Evolutionary conservation across 2,888 invertebrate species (phyloP).

Genomic region (Epinotia demarniana): DNA sequence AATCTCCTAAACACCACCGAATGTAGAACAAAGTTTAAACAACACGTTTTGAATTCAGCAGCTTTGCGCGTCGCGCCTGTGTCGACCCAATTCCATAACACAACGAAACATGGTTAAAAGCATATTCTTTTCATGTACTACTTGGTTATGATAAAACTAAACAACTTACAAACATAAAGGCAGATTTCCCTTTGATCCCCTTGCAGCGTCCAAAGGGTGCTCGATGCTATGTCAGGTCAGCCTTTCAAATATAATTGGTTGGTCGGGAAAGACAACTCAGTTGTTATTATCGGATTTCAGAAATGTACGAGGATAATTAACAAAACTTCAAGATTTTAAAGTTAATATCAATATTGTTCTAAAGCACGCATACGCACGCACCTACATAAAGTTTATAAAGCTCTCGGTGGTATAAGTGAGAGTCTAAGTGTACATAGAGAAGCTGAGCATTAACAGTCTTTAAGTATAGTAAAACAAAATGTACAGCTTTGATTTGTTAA

Average conservation of each 20-base stretch:
- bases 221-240: constrained; percentile 35
- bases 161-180: constrained; percentile 42
- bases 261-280: constrained; percentile 13
- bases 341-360: not conserved
- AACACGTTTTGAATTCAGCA: not conserved
- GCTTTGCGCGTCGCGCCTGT: constrained; percentile 6
- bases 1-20: not conserved
- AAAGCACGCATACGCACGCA: too few relatives aligned
- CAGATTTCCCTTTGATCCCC: constrained; percentile 31
- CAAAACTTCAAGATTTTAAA: not conserved
- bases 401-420: not conserved
- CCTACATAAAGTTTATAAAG: not conserved
- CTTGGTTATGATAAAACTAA: constrained; percentile 38
- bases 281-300: constrained; percentile 20
- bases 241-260: constrained; percentile 45
- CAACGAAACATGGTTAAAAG: constrained; percentile 18
- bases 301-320: not conserved
- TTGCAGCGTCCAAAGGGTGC: constrained; percentile 25
- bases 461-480: not conserved
- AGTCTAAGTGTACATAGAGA: not conserved
- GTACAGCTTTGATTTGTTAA: not conserved
- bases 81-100: constrained; percentile 24
- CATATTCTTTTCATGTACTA: constrained; percentile 30
- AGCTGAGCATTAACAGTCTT: not conserved
- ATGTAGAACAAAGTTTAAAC: constrained; percentile 6